Evolutionary conservation across 2,888 invertebrate genomes (phyloP).

Genomic region (Heliconius cydno): DNA sequence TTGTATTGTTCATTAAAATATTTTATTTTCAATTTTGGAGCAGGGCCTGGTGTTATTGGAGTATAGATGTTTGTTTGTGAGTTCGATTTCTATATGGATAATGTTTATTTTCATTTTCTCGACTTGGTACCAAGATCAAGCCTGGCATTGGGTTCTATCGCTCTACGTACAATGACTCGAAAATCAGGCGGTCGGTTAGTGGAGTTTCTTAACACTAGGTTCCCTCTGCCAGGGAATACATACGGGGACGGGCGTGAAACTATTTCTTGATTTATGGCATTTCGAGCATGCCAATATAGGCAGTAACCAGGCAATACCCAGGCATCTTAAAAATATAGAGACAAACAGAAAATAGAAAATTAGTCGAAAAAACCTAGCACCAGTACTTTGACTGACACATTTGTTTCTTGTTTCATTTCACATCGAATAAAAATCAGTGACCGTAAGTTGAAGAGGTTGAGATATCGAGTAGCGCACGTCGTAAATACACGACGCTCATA

Average conservation of each 20-base stretch:
- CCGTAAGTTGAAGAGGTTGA: slow-evolving; percentile 59
- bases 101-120: too few species aligned
- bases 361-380: background rate
- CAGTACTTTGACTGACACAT: slow-evolving; percentile 7
- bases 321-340: background rate
- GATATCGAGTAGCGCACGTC: slow-evolving; percentile 74
- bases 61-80: background rate
- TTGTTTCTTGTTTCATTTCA: slow-evolving; percentile 48
- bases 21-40: background rate
- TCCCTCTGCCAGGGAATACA: too few species aligned
- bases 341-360: background rate
- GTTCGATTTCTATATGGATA: background rate
- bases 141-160: too few species aligned
- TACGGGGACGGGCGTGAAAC: too few species aligned
- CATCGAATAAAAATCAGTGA: slow-evolving; percentile 52
- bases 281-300: too few species aligned
- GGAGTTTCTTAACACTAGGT: too few species aligned
- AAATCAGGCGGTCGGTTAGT: too few species aligned
- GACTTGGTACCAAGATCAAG: too few species aligned
- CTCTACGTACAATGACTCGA: too few species aligned
- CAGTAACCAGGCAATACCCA: background rate
- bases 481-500: slow-evolving; percentile 65
- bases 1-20: slow-evolving; percentile 37
- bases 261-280: too few species aligned
- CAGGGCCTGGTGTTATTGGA: background rate